Evolutionary conservation across 1,140 invertebrate species (phyloP), one percentile per base, ranked within the genome.

Genomic region (Drosophila jambulina): DNA sequence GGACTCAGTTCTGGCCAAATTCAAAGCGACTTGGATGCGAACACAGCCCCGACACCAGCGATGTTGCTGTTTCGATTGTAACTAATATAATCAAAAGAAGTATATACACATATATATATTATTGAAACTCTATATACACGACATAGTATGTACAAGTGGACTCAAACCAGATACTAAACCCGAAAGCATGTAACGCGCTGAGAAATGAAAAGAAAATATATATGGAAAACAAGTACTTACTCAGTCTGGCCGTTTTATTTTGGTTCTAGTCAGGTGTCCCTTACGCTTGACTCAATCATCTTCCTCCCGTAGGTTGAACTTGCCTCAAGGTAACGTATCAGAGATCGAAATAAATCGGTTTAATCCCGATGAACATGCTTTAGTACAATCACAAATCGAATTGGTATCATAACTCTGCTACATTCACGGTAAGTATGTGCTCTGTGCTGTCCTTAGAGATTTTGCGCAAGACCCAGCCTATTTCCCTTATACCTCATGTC

Each of bases 61-160:
- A 45, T 56, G 48, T 78, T 64, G 75, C 64, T 45, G 75, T 54
- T 61, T 57, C 43, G 61, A 58, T 58, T 84, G 81, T 77, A 77
- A 80, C 62, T 86, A 87, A 87, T 87, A 80, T 87, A 87, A 83
- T 87, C 84, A 87, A 87, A 86, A 77, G 36, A 65, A 82, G 48
- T 75, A 60, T 80, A 62, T 75, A 78, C 43, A 80, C 58, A 77
- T 53, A 75, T 67, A 74, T 68, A 78, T 62, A 78, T 70, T 68
- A 70, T 70, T 68, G 63, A 69, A 56, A 56, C 63, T 64, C 58
- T 58, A 81, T 61, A 83, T 75, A 75, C 65, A 78, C 64, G 57
- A 87, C 42, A 63, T 86, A 86, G 82, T 64, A 78, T 77, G 78
- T 86, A 86, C 59, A 75, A 78, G 75, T 49, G 67, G 69, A 75